These are phyloP conservation scores for Cryptoleucopteryx plumbea DNA, from an alignment of 2,113 vertebrate species.

Conservation along the genomic window DNA sequence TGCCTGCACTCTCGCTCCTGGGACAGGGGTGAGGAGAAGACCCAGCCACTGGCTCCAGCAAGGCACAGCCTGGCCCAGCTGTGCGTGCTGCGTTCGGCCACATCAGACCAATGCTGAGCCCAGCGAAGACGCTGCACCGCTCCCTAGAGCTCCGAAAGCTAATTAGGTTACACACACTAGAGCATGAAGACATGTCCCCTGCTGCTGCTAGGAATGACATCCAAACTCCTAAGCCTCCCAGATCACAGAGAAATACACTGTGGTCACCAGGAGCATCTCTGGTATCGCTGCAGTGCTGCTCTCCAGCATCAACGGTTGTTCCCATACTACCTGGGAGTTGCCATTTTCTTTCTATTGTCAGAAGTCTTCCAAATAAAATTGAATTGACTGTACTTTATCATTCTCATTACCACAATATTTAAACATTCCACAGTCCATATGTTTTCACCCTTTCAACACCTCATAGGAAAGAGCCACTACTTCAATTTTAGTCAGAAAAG, in stretches of 20 bases:
- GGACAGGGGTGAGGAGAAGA: neutral
- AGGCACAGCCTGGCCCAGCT: neutral
- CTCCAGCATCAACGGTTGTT: fast-evolving
- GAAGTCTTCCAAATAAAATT: neutral
- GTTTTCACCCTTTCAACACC: neutral
- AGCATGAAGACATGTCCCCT: fast-evolving
- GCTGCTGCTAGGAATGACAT: neutral
- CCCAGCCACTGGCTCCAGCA: neutral
- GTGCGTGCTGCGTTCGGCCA: fast-evolving
- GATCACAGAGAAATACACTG: neutral
- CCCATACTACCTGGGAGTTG: neutral
- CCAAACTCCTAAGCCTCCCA: neutral
- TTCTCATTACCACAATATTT: neutral
- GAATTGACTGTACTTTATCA: neutral
- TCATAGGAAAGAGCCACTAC: neutral
- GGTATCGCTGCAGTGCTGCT: fast-evolving
- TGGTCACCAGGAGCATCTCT: neutral
- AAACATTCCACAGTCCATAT: neutral
- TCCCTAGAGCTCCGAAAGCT: neutral
- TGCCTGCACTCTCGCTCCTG: fast-evolving
- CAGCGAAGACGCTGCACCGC: fast-evolving
- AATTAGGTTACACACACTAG: neutral
- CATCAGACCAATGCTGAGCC: fast-evolving
- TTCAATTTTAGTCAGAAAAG: neutral
- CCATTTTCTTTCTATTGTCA: neutral